Base-by-base conservation (phyloP, 2,113 vertebrate genomes). In the Pteruthius melanotis region DNA sequence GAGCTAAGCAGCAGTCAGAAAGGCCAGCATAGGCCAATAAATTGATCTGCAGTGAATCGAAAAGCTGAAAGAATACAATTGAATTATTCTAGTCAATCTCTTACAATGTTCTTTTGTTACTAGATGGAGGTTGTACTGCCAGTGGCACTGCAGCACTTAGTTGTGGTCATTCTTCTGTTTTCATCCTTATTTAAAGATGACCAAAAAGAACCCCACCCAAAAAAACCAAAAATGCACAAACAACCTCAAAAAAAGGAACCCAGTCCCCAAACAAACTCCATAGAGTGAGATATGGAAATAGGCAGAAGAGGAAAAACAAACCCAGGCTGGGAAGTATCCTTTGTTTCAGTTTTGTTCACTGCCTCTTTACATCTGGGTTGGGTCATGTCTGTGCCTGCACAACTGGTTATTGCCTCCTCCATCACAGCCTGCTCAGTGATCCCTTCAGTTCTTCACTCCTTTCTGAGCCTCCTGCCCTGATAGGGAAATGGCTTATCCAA, bases 401-500 rank as follows among this genome's bases (percentile, higher is more conserved):
- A 70, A 7, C 30, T 47, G 30, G 12, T 20, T 23, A 6, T 33
- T 61, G 23, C 21, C 50, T 75, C 22, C 28, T 57, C 56, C 42
- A 35, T 49, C 56, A 30, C 18, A 6, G 12, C 14, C 19, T 70
- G 45, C 40, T 44, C 17, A 5, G 22, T 11, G 54, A 27, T 64
- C 33, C 30, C 39, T 88, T 47, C 60, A 33, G 52, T 28, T 66
- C 81, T 54, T 76, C 31, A 1, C 14, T 63, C 27, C 35, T 53
- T 71, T 63, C 42, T 37, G 39, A 75, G 22, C 8, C n/a, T 75
- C 57, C 76, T n/a, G 8, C 31, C 40, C 49, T 33, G 19, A 22
- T 0, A n/a, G 27, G 17, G 23, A 70, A 85, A 40, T 18, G 0
- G 2, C 49, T 60, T 65, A 19, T 28, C 40, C 33, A 31, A 0